Conservation (phyloP, 2,113 vertebrate species). For the Maccullochella peelii region DNA sequence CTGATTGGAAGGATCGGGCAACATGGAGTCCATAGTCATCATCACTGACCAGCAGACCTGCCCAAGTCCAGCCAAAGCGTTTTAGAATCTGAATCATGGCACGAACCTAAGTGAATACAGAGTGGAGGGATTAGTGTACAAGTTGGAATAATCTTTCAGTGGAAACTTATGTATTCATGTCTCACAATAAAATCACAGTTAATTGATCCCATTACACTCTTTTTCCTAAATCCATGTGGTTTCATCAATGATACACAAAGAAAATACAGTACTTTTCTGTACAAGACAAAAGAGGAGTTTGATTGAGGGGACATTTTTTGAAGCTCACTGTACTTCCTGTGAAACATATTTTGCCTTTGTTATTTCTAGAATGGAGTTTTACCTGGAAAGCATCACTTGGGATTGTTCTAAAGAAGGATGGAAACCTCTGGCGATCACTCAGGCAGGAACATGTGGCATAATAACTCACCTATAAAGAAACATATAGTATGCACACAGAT, state of each 20-base stretch:
- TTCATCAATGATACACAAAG: neutral
- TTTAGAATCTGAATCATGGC: slow-evolving; percentile 68
- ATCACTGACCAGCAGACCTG: slow-evolving; percentile 60
- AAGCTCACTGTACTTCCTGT: neutral
- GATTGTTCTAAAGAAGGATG: slow-evolving; percentile 50
- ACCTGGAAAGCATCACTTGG: slow-evolving; percentile 56
- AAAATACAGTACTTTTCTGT: neutral
- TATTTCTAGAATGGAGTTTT: neutral
- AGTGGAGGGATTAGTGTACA: neutral
- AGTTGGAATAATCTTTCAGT: neutral
- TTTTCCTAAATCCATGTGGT: neutral
- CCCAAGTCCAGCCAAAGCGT: slow-evolving; percentile 66
- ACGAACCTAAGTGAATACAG: slow-evolving; percentile 34
- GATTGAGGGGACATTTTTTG: neutral
- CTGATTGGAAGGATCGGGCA: slow-evolving; percentile 50
- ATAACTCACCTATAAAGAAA: slow-evolving; percentile 44
- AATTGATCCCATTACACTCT: neutral
- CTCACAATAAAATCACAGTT: neutral
- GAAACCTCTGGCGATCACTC: slow-evolving; percentile 27
- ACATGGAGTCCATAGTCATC: slow-evolving; percentile 63
- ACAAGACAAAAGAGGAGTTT: neutral
- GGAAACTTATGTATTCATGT: neutral
- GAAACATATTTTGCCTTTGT: neutral
- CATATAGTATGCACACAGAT: neutral
- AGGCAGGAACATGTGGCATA: slow-evolving; percentile 48